Evolutionary conservation across 2,888 invertebrate genomes (phyloP).

Genomic region (Tachina grossa): DNA sequence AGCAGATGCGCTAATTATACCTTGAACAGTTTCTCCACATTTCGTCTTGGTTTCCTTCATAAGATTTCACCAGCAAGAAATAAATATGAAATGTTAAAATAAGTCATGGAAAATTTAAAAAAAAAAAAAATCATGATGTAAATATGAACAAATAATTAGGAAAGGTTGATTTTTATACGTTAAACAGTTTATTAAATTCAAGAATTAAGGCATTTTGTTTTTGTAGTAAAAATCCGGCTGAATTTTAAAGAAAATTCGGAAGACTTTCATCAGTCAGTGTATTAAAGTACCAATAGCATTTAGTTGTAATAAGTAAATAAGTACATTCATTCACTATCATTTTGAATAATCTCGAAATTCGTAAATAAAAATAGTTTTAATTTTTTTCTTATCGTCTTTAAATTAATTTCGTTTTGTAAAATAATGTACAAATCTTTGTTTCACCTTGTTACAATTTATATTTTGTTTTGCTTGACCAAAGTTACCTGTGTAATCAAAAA

Average conservation of each 20-base stretch:
- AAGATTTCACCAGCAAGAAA: no score
- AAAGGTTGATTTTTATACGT: background rate
- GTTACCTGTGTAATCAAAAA: constrained; percentile 70
- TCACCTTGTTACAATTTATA: constrained; percentile 61
- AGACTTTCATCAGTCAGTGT: background rate
- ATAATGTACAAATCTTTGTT: constrained; percentile 68
- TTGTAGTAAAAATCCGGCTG: background rate
- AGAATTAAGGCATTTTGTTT: background rate
- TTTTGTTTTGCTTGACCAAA: constrained; percentile 69
- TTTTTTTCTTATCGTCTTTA: constrained; percentile 52
- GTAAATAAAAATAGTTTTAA: constrained; percentile 50
- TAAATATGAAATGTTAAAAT: no score
- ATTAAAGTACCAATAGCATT: constrained; percentile 17
- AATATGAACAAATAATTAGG: background rate
- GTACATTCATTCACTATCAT: constrained; percentile 9
- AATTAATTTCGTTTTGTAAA: constrained; percentile 65
- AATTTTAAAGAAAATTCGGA: background rate
- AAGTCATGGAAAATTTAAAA: background rate
- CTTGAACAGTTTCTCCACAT: no score
- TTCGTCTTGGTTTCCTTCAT: no score
- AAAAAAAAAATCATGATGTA: background rate
- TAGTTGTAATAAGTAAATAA: constrained; percentile 2
- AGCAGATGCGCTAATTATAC: no score
- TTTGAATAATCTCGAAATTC: constrained; percentile 14
- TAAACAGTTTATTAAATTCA: background rate